Percentiles rank a stretch among this genome's conserved stretches.
Conservation (phyloP, 30 jellyfish, hydroid and myxozoan genomes). For the Hydra vulgaris region DNA sequence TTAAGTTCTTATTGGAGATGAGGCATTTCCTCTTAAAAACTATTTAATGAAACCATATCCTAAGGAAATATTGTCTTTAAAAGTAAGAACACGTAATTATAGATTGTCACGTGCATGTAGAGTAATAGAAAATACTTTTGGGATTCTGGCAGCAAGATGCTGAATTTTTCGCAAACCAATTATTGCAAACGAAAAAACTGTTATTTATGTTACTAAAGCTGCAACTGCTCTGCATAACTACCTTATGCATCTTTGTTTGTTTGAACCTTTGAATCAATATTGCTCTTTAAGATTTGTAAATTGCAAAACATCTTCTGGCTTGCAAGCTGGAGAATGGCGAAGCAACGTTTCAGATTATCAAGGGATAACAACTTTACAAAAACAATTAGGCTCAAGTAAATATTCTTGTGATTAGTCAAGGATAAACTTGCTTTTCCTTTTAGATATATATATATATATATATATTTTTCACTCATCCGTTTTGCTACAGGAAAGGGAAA, state of each 20-base stretch:
- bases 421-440: too few species aligned
- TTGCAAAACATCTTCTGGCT: constrained; percentile 43
- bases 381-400: constrained; percentile 36
- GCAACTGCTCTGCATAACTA: constrained; percentile 41
- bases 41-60: constrained; percentile 53
- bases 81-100: constrained; percentile 31
- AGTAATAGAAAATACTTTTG: constrained; percentile 50
- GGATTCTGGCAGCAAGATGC: constrained; percentile 48
- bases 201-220: constrained; percentile 30
- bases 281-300: constrained; percentile 22
- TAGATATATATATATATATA: too few species aligned
- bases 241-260: constrained; percentile 36
- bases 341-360: constrained; percentile 22
- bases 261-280: constrained; percentile 17
- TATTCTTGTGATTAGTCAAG: constrained; percentile 28
- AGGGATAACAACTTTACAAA: constrained; percentile 18
- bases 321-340: constrained; percentile 65
- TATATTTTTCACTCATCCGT: too few species aligned
- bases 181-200: constrained; percentile 24
- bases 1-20: constrained; percentile 38
- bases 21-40: constrained; percentile 55
- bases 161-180: constrained; percentile 55
- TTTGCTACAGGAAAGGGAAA: too few species aligned
- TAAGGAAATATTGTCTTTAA: constrained; percentile 20
- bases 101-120: constrained; percentile 16